phyloP scores from a whole-genome alignment of 2,888 invertebrate genomes.

The Limnephilus marmoratus region DNA sequence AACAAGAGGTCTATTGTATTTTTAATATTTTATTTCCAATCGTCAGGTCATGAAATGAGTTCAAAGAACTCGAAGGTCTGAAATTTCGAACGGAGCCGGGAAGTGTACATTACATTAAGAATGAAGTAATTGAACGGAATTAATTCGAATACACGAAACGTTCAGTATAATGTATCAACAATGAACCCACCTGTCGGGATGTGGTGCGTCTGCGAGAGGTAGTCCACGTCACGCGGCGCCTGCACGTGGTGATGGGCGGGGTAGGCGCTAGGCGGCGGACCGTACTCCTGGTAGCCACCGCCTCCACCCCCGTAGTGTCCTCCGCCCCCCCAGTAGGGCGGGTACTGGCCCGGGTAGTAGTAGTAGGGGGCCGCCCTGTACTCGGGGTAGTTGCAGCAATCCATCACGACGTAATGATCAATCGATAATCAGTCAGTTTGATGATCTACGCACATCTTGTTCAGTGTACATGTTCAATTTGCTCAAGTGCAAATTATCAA shows the following conservation, averaged over 20 bases:
- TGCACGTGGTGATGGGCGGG: constrained; percentile 56
- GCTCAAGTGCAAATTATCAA: background rate
- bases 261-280: constrained; percentile 68
- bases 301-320: constrained; percentile 69
- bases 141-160: background rate
- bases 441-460: background rate
- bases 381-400: constrained; percentile 77
- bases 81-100: too few relatives aligned
- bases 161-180: background rate
- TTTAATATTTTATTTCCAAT: too few relatives aligned
- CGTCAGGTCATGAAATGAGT: too few relatives aligned
- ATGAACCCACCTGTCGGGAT: constrained; percentile 68
- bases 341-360: constrained; percentile 51
- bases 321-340: constrained; percentile 51
- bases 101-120: too few relatives aligned
- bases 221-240: constrained; percentile 69
- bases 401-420: constrained; percentile 69
- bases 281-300: constrained; percentile 69
- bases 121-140: background rate
- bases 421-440: constrained; percentile 18
- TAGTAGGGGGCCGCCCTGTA: constrained; percentile 69
- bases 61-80: too few relatives aligned
- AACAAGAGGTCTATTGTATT: too few relatives aligned
- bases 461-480: background rate
- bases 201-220: constrained; percentile 71